Conservation (phyloP, 2,113 vertebrate species). For the Pycnonotus jocosus region DNA sequence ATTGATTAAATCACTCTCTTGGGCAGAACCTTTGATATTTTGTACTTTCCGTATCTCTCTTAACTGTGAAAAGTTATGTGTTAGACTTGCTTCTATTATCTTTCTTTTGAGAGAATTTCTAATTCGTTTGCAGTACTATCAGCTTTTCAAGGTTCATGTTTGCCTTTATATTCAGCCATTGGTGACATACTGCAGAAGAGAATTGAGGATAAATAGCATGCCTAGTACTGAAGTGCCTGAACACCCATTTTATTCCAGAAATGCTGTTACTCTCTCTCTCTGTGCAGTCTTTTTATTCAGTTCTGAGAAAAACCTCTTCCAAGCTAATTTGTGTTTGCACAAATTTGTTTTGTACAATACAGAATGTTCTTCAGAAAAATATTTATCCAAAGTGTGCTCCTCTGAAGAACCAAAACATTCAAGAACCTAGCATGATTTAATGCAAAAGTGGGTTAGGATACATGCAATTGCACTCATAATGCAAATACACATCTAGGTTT, state of each 20-base stretch:
- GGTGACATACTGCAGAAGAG: not conserved
- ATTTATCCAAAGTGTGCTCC: not conserved
- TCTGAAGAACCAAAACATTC: not conserved
- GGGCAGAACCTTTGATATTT: conserved; percentile 6
- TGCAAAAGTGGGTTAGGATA: not conserved
- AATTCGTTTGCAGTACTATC: not conserved
- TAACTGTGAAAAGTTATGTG: not conserved
- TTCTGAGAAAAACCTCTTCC: not conserved
- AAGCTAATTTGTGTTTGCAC: not conserved
- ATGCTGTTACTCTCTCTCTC: not conserved
- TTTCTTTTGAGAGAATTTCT: not conserved
- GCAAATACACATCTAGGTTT: not conserved
- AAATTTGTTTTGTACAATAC: not conserved
- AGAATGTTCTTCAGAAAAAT: not conserved
- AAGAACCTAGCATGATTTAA: not conserved
- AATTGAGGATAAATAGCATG: not conserved
- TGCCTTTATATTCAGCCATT: not conserved
- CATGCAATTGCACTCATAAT: not conserved
- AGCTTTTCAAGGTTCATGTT: not conserved
- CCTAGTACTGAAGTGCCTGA: not conserved
- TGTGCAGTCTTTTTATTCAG: not conserved
- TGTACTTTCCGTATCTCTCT: not conserved
- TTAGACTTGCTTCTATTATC: not conserved
- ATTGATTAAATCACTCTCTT: conserved; percentile 21
- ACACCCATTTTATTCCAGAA: not conserved